Evolutionary conservation across 2,797 vertebrate species (phyloP), one percentile per base, ranked within the genome.

Genomic region (Siniperca scherzeri): DNA sequence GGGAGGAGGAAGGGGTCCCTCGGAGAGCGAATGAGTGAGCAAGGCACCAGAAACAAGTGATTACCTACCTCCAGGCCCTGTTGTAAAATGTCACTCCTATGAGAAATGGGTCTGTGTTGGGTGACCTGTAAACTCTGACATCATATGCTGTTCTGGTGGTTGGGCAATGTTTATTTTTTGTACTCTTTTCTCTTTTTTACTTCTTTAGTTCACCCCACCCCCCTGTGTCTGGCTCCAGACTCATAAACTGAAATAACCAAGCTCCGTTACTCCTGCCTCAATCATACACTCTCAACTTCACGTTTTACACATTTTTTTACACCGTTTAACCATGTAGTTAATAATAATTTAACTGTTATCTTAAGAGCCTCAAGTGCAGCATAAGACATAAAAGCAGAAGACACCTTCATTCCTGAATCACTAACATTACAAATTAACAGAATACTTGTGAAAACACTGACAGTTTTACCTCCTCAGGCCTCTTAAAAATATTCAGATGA

Each of bases 21-120:
- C 53, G 3, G 70, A 70, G 70, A 61, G 55, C 1, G 16, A 77
- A 57, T 38, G 80, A 84, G 74, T 44, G 64, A 85, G 79, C 30
- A 52, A 78, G 40, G 52, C 68, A 74, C 48, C 60, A 89, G 74
- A 70, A 90, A 79, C 38, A 53, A 88, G 88, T 80, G 82, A 87
- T 87, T 87, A 74, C 83, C 70, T 68, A 5, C 70, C 90, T 86
- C 76, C 75, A 78, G 84, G 92, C 77, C 0, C 53, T 22, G 72
- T 33, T 87, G 74, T 85, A 77, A 89, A 91, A 91, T 85, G 88
- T 87, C 89, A 84, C 48, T 73, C 36, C 64, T 70, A 52, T 81
- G 85, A 91, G 78, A 84, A 86, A 81, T 33, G 40, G 65, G 13
- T 73, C 69, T 5, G n/a, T 50, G 66, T n/a, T 59, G 72, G 67